A percentile compares a stretch with the other conserved stretches of the same genome.
Evolutionary conservation across 2,888 invertebrate species (phyloP).

Genomic region (Cataglyphis altisquamis): DNA sequence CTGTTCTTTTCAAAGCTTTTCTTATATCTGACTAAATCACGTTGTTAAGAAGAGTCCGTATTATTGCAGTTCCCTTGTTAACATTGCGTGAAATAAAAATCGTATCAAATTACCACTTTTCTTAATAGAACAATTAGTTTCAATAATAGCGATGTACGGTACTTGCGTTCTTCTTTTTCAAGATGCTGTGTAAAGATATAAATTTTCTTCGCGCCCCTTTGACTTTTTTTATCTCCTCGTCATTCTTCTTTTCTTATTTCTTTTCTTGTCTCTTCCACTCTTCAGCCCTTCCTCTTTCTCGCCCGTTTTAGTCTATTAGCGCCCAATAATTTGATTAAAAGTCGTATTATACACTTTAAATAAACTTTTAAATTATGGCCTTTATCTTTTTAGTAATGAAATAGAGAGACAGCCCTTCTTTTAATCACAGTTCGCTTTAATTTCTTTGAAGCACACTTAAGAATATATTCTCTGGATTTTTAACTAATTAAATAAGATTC

Average conservation of each 20-base stretch:
- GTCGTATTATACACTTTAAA: not conserved
- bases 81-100: slow-evolving; percentile 59
- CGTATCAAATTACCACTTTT: slow-evolving; percentile 3
- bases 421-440: not conserved
- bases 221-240: not conserved
- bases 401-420: not conserved
- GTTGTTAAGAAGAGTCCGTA: slow-evolving; percentile 39
- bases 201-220: not conserved
- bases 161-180: not conserved
- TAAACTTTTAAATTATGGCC: not conserved
- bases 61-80: slow-evolving; percentile 57
- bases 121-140: not conserved
- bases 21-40: slow-evolving; percentile 54
- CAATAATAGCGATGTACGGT: not conserved
- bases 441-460: not conserved
- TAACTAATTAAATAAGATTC: not conserved
- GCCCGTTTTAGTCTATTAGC: not conserved
- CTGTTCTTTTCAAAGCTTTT: slow-evolving; percentile 61
- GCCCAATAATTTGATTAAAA: slow-evolving; percentile 7
- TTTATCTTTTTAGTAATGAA: not conserved
- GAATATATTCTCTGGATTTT: not conserved
- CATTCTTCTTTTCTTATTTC: not conserved
- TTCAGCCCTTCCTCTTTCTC: not conserved
- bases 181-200: not conserved
- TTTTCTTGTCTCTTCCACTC: not conserved